Base-by-base conservation (phyloP, 2,888 invertebrate genomes). In the Ophion costatus region DNA sequence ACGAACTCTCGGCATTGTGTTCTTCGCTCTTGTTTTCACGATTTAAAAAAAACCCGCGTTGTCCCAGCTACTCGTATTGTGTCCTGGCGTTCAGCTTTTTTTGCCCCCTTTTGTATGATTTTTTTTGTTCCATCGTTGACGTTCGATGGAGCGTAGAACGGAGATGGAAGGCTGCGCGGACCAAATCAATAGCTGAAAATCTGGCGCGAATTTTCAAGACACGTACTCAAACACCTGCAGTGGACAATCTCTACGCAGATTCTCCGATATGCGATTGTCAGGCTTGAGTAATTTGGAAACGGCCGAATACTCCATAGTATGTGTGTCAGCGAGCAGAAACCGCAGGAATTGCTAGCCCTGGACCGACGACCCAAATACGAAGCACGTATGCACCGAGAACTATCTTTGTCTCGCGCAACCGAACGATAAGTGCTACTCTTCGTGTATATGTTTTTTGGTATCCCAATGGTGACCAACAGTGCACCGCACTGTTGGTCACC, bases 211-310 rank as follows among this genome's bases (percentile, higher is more conserved):
- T 63, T 79, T 75, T 76, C 51, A 56, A 82, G 64, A 59, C 56
- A 14, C 14, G 24, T 20, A 67, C 20, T 22, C 3, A 22, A 29
- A n/a, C 45, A 38, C 20, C 14, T 45, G n/a, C 38, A 42, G 51
- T 64, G 4, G n/a, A 33, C 9, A 5, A 22, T 14, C 24, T 20
- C 17, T 42, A 22, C 6, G 9, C 2, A 2, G 14, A 10, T 67
- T 38, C 61, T 79, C 69, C 74, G 51, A 56, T 71, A 10, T 59
- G 42, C 61, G 73, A n/a, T 57, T 73, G 66, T 73, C 80, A 42
- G 61, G 73, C 80, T 56, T 74, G 69, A 73, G 77, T 81, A 73
- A 84, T 84, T 81, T 69, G 73, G 74, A 84, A 84, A 77, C 80
- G 67, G 56, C 67, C 22, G 24, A 71, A 76, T 66, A 71, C 63